Percentiles rank a stretch among this genome's conserved stretches.
Evolutionary conservation across 2,797 vertebrate genomes (phyloP).

Genomic region (Alauda arvensis): DNA sequence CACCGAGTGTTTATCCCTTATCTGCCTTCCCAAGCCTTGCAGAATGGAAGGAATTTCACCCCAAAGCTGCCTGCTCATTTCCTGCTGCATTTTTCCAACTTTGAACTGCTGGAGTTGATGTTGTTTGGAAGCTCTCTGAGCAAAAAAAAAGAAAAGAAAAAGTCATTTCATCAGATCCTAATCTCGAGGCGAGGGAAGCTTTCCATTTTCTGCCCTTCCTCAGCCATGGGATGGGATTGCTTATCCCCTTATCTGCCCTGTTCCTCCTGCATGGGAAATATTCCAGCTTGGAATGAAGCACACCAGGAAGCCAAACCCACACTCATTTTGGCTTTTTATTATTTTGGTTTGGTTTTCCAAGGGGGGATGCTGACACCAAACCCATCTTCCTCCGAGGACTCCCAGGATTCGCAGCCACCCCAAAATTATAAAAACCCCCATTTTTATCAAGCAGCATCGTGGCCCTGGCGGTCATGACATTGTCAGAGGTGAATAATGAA

Average conservation of each 20-base stretch:
- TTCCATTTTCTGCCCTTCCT: background rate
- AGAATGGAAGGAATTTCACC: background rate
- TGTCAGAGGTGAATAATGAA: constrained; percentile 38
- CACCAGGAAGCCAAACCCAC: background rate
- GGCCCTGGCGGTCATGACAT: constrained; percentile 17
- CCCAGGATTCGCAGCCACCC: rapidly evolving
- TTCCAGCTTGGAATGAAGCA: background rate
- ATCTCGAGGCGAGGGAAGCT: background rate
- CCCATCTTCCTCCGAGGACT: rapidly evolving
- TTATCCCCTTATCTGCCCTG: background rate
- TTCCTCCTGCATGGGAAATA: background rate
- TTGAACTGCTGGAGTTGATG: background rate
- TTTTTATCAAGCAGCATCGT: background rate
- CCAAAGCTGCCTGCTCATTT: background rate
- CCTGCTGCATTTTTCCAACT: background rate
- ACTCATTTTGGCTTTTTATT: rapidly evolving
- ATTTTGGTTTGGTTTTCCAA: background rate
- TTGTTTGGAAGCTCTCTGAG: background rate
- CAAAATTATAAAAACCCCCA: rapidly evolving
- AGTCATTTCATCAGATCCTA: background rate
- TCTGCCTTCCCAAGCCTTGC: background rate
- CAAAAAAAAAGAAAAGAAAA: background rate
- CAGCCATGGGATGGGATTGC: background rate
- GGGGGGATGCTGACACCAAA: background rate
- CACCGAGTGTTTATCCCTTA: background rate